These are phyloP conservation scores for Notiomystis cincta DNA, from an alignment of 2,113 vertebrate genomes.

Conservation along the genomic window DNA sequence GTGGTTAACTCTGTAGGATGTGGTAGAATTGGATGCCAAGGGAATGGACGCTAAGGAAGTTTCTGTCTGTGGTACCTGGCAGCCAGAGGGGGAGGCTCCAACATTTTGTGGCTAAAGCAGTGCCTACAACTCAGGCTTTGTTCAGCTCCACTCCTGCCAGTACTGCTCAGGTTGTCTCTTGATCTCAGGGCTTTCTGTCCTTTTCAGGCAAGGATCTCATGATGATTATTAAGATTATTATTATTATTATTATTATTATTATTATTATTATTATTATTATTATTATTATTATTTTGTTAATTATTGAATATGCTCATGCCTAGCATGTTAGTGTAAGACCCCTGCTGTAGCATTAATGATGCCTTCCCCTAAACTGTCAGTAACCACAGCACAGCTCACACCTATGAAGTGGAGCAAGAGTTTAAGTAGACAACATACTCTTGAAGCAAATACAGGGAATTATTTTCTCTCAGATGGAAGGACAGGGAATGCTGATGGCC, in stretches of 20 bases:
- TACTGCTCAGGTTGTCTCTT: neutral
- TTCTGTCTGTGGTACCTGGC: neutral
- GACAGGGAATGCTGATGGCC: neutral
- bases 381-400: neutral
- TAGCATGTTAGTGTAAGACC: neutral
- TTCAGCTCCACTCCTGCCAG: neutral
- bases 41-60: neutral
- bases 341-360: neutral
- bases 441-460: neutral
- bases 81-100: neutral
- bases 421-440: neutral
- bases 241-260: neutral
- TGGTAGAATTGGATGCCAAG: neutral
- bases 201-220: neutral
- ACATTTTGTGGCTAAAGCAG: neutral
- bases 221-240: neutral
- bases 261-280: neutral
- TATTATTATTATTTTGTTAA: neutral
- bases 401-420: neutral
- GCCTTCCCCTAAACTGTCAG: neutral
- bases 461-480: neutral
- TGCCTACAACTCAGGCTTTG: neutral
- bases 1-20: neutral
- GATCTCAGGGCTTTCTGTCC: neutral
- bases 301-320: neutral